These are phyloP conservation scores for Rambutsinella grinnellia DNA, from an alignment of 2,888 invertebrate genomes.

Conservation along the genomic window DNA sequence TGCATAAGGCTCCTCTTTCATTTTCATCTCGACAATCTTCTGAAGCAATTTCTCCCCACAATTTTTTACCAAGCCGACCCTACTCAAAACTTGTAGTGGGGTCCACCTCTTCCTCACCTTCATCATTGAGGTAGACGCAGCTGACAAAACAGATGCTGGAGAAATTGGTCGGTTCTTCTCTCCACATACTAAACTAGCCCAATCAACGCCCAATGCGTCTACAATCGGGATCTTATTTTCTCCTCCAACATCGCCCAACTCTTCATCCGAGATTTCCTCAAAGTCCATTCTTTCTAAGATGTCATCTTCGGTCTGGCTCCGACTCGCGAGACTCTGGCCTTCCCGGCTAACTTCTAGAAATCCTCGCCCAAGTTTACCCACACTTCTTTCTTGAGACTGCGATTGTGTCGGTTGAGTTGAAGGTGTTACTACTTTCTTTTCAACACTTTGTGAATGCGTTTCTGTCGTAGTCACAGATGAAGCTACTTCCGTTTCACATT, in stretches of 20 bases:
- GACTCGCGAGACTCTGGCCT: constrained; percentile 53
- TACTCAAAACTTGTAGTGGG: constrained; percentile 78
- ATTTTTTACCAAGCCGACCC: constrained; percentile 75
- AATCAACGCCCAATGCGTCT: constrained; percentile 95
- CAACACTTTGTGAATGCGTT: not conserved
- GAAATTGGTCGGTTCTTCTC: constrained; percentile 77
- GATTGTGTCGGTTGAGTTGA: not conserved
- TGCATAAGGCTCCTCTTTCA: constrained; percentile 40
- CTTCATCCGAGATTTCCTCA: constrained; percentile 92
- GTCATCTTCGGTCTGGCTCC: constrained; percentile 72
- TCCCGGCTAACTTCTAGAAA: constrained; percentile 30
- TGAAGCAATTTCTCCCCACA: constrained; percentile 35
- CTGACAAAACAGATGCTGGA: constrained; percentile 70
- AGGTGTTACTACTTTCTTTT: constrained; percentile 16
- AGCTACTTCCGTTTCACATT: constrained; percentile 23
- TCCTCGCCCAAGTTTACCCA: constrained; percentile 29
- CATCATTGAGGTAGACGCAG: constrained; percentile 46
- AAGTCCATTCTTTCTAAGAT: constrained; percentile 84
- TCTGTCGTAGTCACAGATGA: constrained; percentile 6
- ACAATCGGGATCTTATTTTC: constrained; percentile 82
- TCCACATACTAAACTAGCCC: constrained; percentile 82
- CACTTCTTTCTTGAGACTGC: constrained; percentile 24
- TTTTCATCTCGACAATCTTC: constrained; percentile 66
- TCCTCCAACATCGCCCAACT: constrained; percentile 78
- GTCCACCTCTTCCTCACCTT: constrained; percentile 81